These are phyloP conservation scores for Bolinopsis microptera DNA, from an alignment of 37 sponge, comb jelly and placozoan species.

Conservation along the genomic window DNA sequence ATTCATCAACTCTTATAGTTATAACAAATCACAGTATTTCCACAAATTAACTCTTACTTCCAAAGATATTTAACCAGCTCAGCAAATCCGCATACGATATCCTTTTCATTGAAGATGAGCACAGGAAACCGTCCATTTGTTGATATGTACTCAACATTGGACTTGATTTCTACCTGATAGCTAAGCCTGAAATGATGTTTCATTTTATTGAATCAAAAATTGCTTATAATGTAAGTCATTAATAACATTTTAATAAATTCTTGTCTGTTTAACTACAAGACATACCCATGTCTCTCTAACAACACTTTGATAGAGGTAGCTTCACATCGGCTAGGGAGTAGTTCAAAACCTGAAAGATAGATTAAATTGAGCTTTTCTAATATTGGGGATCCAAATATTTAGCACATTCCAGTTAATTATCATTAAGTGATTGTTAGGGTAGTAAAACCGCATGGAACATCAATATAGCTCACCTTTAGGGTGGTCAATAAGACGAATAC, in stretches of 20 bases:
- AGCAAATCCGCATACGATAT: conserved; percentile 16
- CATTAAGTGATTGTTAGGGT: too few species aligned
- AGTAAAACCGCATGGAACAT: too few species aligned
- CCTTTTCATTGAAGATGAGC: conserved; percentile 47
- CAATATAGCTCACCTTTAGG: conserved; percentile 43
- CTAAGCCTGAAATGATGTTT: neutral
- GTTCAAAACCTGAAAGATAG: conserved; percentile 33
- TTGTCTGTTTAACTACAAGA: too few species aligned
- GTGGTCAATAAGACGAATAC: conserved; percentile 53
- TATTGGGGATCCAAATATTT: neutral
- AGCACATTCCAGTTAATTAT: too few species aligned
- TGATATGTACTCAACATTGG: conserved; percentile 59
- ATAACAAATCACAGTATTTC: too few species aligned
- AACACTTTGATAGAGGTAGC: conserved; percentile 24
- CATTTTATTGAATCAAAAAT: too few species aligned
- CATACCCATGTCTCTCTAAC: conserved; percentile 37
- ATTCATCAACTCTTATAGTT: too few species aligned
- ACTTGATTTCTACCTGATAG: conserved; percentile 30
- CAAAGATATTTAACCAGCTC: conserved; percentile 14
- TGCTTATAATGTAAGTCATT: too few species aligned
- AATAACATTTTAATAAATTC: too few species aligned
- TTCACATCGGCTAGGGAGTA: conserved; percentile 60
- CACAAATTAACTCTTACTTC: conserved; percentile 50
- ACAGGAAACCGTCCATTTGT: conserved; percentile 57
- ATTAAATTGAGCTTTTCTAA: neutral